phyloP scores from a whole-genome alignment of 2,797 vertebrate genomes.

The Rhadinocentrus ornatus region DNA sequence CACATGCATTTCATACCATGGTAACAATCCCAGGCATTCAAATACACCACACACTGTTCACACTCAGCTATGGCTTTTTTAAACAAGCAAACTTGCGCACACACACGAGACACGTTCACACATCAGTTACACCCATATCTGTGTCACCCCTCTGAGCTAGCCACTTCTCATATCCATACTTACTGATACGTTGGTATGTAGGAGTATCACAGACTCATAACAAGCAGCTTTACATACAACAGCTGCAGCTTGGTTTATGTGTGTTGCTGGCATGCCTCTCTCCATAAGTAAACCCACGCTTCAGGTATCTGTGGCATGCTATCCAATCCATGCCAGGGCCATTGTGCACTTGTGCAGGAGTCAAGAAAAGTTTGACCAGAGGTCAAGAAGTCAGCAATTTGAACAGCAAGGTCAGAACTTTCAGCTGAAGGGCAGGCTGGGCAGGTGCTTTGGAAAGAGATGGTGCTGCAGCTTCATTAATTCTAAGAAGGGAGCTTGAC shows the following conservation, averaged over 20 bases:
- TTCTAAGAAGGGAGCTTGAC: not conserved
- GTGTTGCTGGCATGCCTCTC: slow-evolving; percentile 65
- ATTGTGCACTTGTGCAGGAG: slow-evolving; percentile 69
- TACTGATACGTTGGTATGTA: slow-evolving; percentile 65
- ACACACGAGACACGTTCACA: slow-evolving; percentile 58
- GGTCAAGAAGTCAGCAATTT: slow-evolving; percentile 59
- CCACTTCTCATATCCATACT: slow-evolving; percentile 59
- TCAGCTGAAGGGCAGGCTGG: slow-evolving; percentile 40
- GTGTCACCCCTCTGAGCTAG: slow-evolving; percentile 63
- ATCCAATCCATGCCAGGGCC: slow-evolving; percentile 36
- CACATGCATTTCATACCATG: slow-evolving; percentile 43
- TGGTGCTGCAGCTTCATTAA: slow-evolving; percentile 23
- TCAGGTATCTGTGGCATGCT: slow-evolving; percentile 67
- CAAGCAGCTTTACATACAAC: slow-evolving; percentile 62
- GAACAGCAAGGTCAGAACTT: slow-evolving; percentile 61
- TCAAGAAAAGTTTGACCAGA: slow-evolving; percentile 55
- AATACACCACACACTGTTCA: slow-evolving; percentile 45
- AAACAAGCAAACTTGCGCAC: slow-evolving; percentile 46
- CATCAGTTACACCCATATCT: slow-evolving; percentile 68
- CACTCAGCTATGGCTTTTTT: slow-evolving; percentile 41
- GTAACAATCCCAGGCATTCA: slow-evolving; percentile 53
- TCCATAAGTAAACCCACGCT: slow-evolving; percentile 73
- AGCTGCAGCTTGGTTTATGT: slow-evolving; percentile 69
- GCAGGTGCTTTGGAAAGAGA: slow-evolving; percentile 24
- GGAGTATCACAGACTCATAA: slow-evolving; percentile 65